These are phyloP conservation scores for Sinohyriopsis cumingii DNA, from an alignment of 2,888 invertebrate species.

Conservation along the genomic window DNA sequence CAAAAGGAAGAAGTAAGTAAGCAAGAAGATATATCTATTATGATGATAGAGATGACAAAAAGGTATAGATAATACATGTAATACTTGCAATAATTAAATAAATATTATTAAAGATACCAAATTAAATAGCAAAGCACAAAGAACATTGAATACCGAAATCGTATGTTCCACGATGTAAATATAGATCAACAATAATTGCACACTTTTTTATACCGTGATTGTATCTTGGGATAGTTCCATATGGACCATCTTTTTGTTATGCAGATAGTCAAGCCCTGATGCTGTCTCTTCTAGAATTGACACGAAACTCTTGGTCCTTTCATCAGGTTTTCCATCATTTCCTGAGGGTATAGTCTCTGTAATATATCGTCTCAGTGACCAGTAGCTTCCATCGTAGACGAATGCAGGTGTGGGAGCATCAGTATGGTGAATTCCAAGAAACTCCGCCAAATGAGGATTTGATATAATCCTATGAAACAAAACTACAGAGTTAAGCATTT, in stretches of 20 bases:
- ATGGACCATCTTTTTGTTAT: conserved; percentile 58
- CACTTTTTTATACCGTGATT: conserved; percentile 51
- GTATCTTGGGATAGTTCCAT: conserved; percentile 62
- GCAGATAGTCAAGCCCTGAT: conserved; percentile 53
- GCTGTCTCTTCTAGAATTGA: conserved; percentile 32
- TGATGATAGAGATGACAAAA: not conserved
- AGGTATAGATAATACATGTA: not conserved
- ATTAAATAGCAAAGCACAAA: too few species aligned
- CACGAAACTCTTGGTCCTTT: not conserved
- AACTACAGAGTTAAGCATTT: not conserved
- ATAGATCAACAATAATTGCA: not conserved
- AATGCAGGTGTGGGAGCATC: conserved; percentile 26
- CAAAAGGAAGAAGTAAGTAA: not conserved
- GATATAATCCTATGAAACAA: not conserved
- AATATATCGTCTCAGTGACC: conserved; percentile 27
- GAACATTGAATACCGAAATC: too few species aligned
- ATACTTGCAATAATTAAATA: too few species aligned
- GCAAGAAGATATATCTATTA: not conserved
- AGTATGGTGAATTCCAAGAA: conserved; percentile 40
- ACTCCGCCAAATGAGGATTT: conserved; percentile 19
- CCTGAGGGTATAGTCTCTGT: not conserved
- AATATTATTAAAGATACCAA: too few species aligned
- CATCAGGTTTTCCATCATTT: conserved; percentile 4
- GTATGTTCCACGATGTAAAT: not conserved
- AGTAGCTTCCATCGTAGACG: conserved; percentile 35